These are phyloP conservation scores for Stegastes partitus DNA, from an alignment of 2,113 vertebrate species.

Conservation along the genomic window DNA sequence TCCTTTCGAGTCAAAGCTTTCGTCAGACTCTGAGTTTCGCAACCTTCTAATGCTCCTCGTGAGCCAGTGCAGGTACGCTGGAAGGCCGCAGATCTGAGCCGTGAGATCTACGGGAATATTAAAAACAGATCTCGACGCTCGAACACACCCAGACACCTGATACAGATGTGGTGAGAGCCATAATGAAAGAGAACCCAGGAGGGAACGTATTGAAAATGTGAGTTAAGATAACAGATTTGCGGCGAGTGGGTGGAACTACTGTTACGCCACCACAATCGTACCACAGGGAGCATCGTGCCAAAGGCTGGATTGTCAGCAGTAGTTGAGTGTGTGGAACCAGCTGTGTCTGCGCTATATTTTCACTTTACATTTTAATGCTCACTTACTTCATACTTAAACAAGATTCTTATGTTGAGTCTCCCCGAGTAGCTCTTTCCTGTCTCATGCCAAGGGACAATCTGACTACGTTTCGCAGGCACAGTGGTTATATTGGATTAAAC, in stretches of 20 bases:
- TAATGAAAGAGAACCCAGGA: slow-evolving; percentile 59
- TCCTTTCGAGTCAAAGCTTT: slow-evolving; percentile 8
- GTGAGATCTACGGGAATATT: slow-evolving; percentile 41
- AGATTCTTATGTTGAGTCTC: neutral
- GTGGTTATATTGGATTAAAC: slow-evolving; percentile 9
- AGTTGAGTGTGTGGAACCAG: slow-evolving; percentile 15
- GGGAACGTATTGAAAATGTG: slow-evolving; percentile 54
- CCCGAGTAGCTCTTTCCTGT: slow-evolving; percentile 3
- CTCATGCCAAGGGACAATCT: slow-evolving; percentile 9
- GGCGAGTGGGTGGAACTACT: slow-evolving; percentile 36
- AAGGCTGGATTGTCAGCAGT: slow-evolving; percentile 15
- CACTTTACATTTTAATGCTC: slow-evolving; percentile 21
- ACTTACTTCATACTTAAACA: slow-evolving; percentile 18
- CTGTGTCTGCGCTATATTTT: slow-evolving; percentile 16
- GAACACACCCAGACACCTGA: slow-evolving; percentile 69
- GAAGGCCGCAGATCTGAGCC: slow-evolving; percentile 23
- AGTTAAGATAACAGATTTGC: slow-evolving; percentile 55
- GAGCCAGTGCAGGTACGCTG: neutral
- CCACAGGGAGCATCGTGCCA: slow-evolving; percentile 23
- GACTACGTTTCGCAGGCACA: neutral
- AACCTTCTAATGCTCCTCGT: slow-evolving; percentile 5
- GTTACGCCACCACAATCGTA: slow-evolving; percentile 18
- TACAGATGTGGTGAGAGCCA: slow-evolving; percentile 41
- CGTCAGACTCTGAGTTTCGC: slow-evolving; percentile 5
- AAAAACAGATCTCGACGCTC: slow-evolving; percentile 61